Base-by-base conservation (phyloP, 2,113 vertebrate species). In the Trichomycterus rosablanca region DNA sequence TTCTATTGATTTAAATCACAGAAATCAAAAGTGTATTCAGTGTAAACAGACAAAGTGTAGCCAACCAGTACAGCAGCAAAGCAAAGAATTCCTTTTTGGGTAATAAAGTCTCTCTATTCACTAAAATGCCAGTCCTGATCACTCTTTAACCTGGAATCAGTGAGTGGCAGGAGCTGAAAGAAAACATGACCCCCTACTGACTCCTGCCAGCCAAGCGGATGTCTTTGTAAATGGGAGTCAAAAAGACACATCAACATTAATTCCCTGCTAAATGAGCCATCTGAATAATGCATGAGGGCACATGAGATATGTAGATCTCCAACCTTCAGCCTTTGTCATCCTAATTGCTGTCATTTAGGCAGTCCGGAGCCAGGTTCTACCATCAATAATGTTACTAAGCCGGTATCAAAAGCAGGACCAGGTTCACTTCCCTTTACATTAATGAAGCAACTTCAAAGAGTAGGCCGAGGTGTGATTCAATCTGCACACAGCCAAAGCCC, bases 161-260 rank as follows among this genome's bases (percentile, higher is more conserved):
- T 81, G 80, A 83, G 62, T 79, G 78, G 69, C 78, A 79, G 77
- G 54, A 60, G 73, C 76, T 72, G 79, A 79, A 66, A 75, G 76
- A 2, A 58, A 75, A 80, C 77, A 78, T 55, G 70, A 83, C 79
- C 81, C 70, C 28, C 57, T 52, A 42, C 76, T 61, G 76, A 75
- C 81, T 78, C 65, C 73, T 81, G 82, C 76, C 76, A 83, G 71
- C 51, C 59, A 57, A 78, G 60, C 54, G 63, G 75, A 83, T 78
- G 78, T 83, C 78, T 79, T 78, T 70, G 74, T 80, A 78, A 81
- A 81, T 37, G 73, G 18, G 55, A 78, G 74, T 79, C 71, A 80
- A 77, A 81, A 80, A 73, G 78, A 82, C 82, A 79, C 80, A 84
- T 84, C 78, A 81, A 78, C 82, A 74, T 84, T 83, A 83, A 85